Conservation (phyloP, 2,888 invertebrate species). For the Cosmorhoe ocellata region DNA sequence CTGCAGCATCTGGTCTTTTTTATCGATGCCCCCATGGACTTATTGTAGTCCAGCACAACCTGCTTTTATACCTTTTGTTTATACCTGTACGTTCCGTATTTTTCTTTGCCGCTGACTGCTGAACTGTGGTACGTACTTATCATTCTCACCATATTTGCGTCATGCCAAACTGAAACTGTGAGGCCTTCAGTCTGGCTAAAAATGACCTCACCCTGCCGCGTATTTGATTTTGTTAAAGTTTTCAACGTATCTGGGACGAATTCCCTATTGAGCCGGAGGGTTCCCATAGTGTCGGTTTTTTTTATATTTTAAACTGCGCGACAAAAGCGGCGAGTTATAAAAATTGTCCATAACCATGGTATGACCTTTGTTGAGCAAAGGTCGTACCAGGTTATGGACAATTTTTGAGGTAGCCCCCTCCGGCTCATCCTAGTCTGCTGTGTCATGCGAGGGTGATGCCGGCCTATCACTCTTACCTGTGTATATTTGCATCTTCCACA, state of each 20-base stretch:
- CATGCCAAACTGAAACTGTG: constrained; percentile 10
- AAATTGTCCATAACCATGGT: not conserved
- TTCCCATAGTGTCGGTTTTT: constrained; percentile 3
- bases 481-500: too few species aligned
- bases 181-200: not conserved
- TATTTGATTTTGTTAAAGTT: constrained; percentile 1
- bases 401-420: too few species aligned
- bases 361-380: too few species aligned
- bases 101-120: not conserved
- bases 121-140: constrained; percentile 4
- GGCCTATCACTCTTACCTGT: too few species aligned
- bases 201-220: not conserved
- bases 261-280: constrained; percentile 1
- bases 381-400: too few species aligned
- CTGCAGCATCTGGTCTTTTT: not conserved
- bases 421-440: too few species aligned
- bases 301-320: not conserved
- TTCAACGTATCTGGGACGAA: constrained; percentile 1
- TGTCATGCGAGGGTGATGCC: too few species aligned
- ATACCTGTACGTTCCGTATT: not conserved
- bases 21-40: not conserved
- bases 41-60: not conserved
- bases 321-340: not conserved
- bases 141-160: constrained; percentile 6
- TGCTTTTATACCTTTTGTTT: too few species aligned